These are phyloP conservation scores for Nothura maculosa DNA, from an alignment of 2,797 vertebrate species.

Conservation along the genomic window DNA sequence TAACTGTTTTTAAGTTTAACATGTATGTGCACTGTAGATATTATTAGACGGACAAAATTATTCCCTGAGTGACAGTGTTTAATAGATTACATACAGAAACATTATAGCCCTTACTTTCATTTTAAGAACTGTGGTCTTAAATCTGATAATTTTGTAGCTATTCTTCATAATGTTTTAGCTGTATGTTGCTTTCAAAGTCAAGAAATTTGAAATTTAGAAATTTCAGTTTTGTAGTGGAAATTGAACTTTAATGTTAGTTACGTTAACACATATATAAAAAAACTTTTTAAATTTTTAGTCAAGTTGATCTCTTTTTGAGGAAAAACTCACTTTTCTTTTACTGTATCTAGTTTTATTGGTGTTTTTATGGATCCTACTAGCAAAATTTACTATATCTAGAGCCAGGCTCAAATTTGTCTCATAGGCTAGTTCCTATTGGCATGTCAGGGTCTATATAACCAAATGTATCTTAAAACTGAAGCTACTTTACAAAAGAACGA, in stretches of 20 bases:
- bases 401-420: neutral
- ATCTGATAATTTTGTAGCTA: neutral
- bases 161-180: neutral
- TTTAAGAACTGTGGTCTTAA: neutral
- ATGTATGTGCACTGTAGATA: constrained; percentile 31
- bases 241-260: neutral
- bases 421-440: neutral
- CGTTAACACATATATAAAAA: neutral
- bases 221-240: neutral
- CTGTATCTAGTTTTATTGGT: neutral
- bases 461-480: neutral
- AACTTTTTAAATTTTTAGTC: neutral
- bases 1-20: constrained; percentile 33
- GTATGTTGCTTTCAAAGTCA: neutral
- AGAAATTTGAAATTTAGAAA: neutral
- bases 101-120: neutral
- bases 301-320: neutral
- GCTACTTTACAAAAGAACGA: neutral
- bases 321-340: neutral
- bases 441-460: neutral
- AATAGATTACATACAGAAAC: neutral
- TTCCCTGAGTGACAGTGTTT: constrained; percentile 24
- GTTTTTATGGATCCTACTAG: neutral
- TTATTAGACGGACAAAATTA: constrained; percentile 1
- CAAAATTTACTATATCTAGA: neutral